Evolutionary conservation across 2,113 vertebrate genomes (phyloP), one percentile per base, ranked within the genome.

Genomic region (Melanotaenia duboulayi): DNA sequence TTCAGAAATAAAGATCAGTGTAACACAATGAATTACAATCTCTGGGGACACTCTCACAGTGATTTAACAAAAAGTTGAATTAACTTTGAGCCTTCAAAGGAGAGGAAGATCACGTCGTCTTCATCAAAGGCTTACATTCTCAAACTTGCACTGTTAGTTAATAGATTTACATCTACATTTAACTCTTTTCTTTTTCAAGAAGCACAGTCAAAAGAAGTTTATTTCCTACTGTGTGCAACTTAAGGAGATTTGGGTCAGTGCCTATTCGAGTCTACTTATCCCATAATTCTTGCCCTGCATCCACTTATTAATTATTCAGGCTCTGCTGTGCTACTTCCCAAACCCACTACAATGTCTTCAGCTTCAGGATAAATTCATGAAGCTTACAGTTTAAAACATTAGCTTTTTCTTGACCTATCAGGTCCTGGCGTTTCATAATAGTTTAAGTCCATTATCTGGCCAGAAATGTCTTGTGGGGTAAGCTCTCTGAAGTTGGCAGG

Each of bases 221-320:
- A 3, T 82, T 49, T 55, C 17, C 20, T 64, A 16, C 25, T 40
- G 19, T 25, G 32, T 46, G 11, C 4, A 58, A 48, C 48, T 78
- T 74, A 40, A 60, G 37, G 24, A 76, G 56, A 82, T 86, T 78
- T 68, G 52, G 67, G 11, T 78, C 9, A 39, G 57, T 69, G 50
- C 55, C 24, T 58, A 52, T 64, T 40, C n/a, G 51, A 4, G 55
- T 58, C 59, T 8, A 65, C 42, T 69, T 72, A 57, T 65, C 71
- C 69, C 17, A 58, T 83, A 73, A 68, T 72, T 87, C 76, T 54
- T 77, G 54, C 72, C 61, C 40, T 62, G 42, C 44, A 63, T 75
- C 63, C 42, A 57, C 74, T 49, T 48, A n/a, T 64, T 82, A 61
- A 75, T 80, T 77, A 80, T 68, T 76, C 57, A 71, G 23, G 24